Evolutionary conservation across 2,888 invertebrate species (phyloP).

Genomic region (Hypercompe scribonia): DNA sequence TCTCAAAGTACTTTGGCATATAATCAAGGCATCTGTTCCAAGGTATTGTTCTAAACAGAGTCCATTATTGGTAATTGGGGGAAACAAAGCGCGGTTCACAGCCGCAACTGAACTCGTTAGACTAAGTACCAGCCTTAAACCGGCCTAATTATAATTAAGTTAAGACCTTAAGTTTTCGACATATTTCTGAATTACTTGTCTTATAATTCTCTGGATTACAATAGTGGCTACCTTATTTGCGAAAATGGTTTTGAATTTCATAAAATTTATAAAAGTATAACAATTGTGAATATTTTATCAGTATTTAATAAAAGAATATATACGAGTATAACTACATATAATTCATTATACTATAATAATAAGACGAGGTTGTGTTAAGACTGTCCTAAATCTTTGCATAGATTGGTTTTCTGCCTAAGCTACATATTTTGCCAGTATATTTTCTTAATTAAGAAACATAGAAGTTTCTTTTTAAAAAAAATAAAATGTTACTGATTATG

Average conservation of each 20-base stretch:
- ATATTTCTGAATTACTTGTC: conserved; percentile 4
- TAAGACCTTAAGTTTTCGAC: conserved; percentile 15
- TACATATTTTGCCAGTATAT: too few relatives aligned
- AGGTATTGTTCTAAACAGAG: conserved; percentile 26
- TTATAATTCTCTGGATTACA: conserved; percentile 14
- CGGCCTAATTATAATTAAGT: conserved; percentile 41
- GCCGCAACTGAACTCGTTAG: conserved; percentile 29
- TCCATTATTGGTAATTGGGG: conserved; percentile 42
- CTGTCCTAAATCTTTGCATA: too few relatives aligned
- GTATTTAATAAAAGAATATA: too few relatives aligned
- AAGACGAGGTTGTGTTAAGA: too few relatives aligned
- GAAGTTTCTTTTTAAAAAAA: too few relatives aligned
- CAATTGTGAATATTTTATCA: not conserved
- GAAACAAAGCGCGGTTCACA: conserved; percentile 54
- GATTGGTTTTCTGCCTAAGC: too few relatives aligned
- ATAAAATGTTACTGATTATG: too few relatives aligned
- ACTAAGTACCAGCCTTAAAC: conserved; percentile 31
- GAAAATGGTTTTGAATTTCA: not conserved
- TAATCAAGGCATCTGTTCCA: conserved; percentile 34
- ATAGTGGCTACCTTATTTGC: not conserved
- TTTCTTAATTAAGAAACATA: too few relatives aligned
- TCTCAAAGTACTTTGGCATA: conserved; percentile 39
- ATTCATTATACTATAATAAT: too few relatives aligned
- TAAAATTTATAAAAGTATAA: not conserved
- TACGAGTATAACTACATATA: too few relatives aligned